These are phyloP conservation scores for Parnassius mnemosyne DNA, from an alignment of 2,888 invertebrate genomes.

Conservation along the genomic window DNA sequence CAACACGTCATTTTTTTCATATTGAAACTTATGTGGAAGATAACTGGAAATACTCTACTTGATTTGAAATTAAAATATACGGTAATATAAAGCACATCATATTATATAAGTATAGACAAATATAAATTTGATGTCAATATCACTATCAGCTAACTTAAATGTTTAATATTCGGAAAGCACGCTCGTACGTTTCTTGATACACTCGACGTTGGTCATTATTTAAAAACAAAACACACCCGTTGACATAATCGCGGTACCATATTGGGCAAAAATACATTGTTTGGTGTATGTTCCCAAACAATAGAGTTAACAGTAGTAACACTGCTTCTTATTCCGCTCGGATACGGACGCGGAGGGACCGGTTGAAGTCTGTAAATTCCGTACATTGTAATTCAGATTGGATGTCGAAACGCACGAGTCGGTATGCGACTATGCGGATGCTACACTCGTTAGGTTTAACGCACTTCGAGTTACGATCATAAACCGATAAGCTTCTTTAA, in stretches of 20 bases:
- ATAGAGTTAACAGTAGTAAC: conserved; percentile 77
- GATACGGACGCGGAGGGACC: conserved; percentile 63
- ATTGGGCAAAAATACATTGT: conserved; percentile 77
- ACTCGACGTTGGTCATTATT: conserved; percentile 59
- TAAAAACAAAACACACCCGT: conserved; percentile 73
- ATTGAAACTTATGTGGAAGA: conserved; percentile 3
- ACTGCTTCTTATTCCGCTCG: conserved; percentile 77
- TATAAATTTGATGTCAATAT: background rate
- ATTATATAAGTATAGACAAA: background rate
- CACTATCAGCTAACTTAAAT: conserved; percentile 2
- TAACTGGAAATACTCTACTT: conserved; percentile 2
- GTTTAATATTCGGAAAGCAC: conserved; percentile 54
- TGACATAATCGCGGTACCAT: conserved; percentile 75
- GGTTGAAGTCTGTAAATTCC: conserved; percentile 66
- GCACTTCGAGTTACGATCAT: conserved; percentile 43
- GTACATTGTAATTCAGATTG: conserved; percentile 76
- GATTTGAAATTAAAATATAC: background rate
- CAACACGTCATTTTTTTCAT: conserved; percentile 21
- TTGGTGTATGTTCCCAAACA: conserved; percentile 66
- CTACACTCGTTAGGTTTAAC: conserved; percentile 42
- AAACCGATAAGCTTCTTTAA: conserved; percentile 25
- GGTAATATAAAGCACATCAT: background rate
- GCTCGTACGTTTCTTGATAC: conserved; percentile 52
- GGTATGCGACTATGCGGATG: conserved; percentile 73
- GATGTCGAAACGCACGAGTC: conserved; percentile 70